Conservation (phyloP, 2,797 vertebrate species). For the Rhynchotus rufescens region DNA sequence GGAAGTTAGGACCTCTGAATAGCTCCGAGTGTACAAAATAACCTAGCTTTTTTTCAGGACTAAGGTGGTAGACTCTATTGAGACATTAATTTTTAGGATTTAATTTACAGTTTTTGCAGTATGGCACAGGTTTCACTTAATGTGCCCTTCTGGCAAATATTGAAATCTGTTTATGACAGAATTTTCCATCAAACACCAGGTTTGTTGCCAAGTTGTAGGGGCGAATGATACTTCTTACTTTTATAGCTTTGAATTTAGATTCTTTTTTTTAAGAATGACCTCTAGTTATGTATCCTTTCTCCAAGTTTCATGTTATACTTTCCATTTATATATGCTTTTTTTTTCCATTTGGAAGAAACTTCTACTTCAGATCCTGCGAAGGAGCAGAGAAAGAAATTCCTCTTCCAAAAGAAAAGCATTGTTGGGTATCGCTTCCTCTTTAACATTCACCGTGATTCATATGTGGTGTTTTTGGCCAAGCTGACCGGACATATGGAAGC, state of each 20-base stretch:
- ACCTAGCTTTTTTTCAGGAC: constrained; percentile 30
- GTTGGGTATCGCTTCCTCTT: not conserved
- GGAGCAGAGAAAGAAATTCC: not conserved
- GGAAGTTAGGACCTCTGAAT: constrained; percentile 43
- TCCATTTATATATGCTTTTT: not conserved
- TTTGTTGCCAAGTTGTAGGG: not conserved
- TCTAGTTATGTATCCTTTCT: constrained; percentile 28
- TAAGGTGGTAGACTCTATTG: constrained; percentile 2
- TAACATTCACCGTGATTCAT: not conserved
- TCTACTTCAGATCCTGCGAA: not conserved
- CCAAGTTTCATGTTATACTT: constrained; percentile 33
- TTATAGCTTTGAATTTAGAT: constrained; percentile 20
- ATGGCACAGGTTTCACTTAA: not conserved
- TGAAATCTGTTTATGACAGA: not conserved
- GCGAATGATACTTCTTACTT: constrained; percentile 15
- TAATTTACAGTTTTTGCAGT: constrained; percentile 4
- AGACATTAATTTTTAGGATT: not conserved
- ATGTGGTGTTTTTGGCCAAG: not conserved
- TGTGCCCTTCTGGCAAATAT: not conserved
- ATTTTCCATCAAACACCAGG: not conserved
- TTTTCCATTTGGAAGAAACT: constrained; percentile 22
- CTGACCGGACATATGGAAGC: not conserved
- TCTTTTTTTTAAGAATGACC: constrained; percentile 14
- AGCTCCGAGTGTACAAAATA: not conserved
- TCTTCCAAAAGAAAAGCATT: not conserved